Evolutionary conservation across 2,888 invertebrate genomes (phyloP).

Genomic region (Sminthurides aquaticus): DNA sequence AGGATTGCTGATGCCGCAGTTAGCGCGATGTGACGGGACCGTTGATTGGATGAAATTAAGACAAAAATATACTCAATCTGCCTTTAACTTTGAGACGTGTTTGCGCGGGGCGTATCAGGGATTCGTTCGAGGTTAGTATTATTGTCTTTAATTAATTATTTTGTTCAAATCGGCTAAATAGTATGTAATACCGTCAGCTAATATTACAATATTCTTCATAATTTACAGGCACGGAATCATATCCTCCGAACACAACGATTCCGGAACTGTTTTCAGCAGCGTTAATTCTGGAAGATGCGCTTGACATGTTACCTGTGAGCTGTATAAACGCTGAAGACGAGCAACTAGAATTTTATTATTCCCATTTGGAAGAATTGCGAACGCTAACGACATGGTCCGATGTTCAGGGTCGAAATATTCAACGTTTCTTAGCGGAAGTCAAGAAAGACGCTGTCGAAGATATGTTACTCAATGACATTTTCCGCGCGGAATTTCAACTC

Average conservation of each 20-base stretch:
- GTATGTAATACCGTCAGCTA: too few relatives aligned
- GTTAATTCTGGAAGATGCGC: slow-evolving; percentile 34
- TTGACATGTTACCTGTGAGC: slow-evolving; percentile 28
- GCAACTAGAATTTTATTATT: slow-evolving; percentile 29
- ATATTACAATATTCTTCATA: not conserved
- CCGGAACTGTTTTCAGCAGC: slow-evolving; percentile 34
- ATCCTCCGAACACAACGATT: slow-evolving; percentile 39
- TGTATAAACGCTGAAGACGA: slow-evolving; percentile 28
- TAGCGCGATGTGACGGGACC: slow-evolving; percentile 33
- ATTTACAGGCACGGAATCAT: slow-evolving; percentile 33
- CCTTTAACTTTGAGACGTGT: slow-evolving; percentile 40
- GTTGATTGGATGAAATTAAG: slow-evolving; percentile 39
- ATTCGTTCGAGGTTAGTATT: slow-evolving; percentile 30
- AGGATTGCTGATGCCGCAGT: slow-evolving; percentile 32
- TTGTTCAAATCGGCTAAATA: not conserved
- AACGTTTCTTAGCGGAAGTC: slow-evolving; percentile 21
- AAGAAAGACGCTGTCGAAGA: slow-evolving; percentile 24
- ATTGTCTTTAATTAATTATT: not conserved
- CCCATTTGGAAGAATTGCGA: slow-evolving; percentile 29
- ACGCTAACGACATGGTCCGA: slow-evolving; percentile 24
- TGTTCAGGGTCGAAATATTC: slow-evolving; percentile 34
- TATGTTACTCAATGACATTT: slow-evolving; percentile 32
- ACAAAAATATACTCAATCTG: slow-evolving; percentile 32
- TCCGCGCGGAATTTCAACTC: slow-evolving; percentile 36
- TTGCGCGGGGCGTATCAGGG: slow-evolving; percentile 35